Base-by-base conservation (phyloP, 2,888 invertebrate genomes). In the Pantelozetes paolii region DNA sequence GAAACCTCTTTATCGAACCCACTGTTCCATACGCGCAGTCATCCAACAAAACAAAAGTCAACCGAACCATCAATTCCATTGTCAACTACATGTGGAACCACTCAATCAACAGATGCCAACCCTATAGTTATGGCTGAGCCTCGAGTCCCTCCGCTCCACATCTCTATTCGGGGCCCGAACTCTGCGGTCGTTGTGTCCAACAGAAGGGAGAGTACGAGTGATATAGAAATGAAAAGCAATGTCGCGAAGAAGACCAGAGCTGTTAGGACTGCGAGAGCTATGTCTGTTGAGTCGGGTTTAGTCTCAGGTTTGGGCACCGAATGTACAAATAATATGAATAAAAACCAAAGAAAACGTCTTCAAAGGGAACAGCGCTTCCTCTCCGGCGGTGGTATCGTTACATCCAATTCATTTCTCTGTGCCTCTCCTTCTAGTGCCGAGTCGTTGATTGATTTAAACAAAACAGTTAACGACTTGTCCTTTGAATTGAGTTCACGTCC, bases 61-160 rank as follows among this genome's bases (percentile, higher is more conserved):
- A 59, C 18, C 59, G 59, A 59, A 59, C 26, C 59, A 59, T 59
- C 59, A n/a, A 59, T 28, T 59, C 26, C 59, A 26, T 59, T 30
- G 30, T 28, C 59, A 11, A 59, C 26, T 32, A 11, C 28, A 28
- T 59, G 26, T 18, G 13, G 8, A 28, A 18, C 28, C 3, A 50
- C n/a, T 50, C 50, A 50, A 50, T 20, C n/a, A 18, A 20, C 50
- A 50, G 50, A 50, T 20, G 20, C 50, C 50, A 50, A 50, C 50
- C 50, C 50, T 5, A 1, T 23, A 59, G 28, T n/a, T 45, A 73
- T 45, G 40, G 72, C 75, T 40, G 91, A 91, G 79, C 88, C 90
- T 9, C 85, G 92, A 73, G 94, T 94, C 67, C 93, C 94, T 11
- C 94, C 93, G 1, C 84, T 93, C 76, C 93, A 93, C 82, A 93